phyloP scores from a whole-genome alignment of 2,888 invertebrate species.

The Drepanosiphum platanoidis region DNA sequence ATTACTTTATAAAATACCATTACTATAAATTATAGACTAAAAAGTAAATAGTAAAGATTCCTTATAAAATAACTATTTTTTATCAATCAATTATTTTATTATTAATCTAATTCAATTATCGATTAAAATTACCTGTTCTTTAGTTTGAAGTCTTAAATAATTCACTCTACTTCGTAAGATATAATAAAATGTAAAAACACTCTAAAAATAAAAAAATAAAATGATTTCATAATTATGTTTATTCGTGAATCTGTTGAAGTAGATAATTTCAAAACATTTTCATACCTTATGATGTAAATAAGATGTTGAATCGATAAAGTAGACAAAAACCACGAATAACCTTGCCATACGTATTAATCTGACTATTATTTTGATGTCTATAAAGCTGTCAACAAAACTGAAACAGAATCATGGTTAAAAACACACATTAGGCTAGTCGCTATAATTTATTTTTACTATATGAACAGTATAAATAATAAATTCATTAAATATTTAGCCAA shows the following conservation, averaged over 20 bases:
- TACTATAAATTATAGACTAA: too few species aligned
- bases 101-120: too few species aligned
- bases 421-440: background rate
- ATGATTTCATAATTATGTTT: background rate
- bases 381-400: slow-evolving; percentile 21
- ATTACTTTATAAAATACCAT: too few species aligned
- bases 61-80: too few species aligned
- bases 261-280: background rate
- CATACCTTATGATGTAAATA: slow-evolving; percentile 44
- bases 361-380: background rate
- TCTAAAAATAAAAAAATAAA: slow-evolving; percentile 31
- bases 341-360: slow-evolving; percentile 24
- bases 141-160: slow-evolving; percentile 33
- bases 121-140: slow-evolving; percentile 49
- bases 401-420: background rate
- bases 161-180: slow-evolving; percentile 44
- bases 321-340: slow-evolving; percentile 28
- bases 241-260: background rate
- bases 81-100: too few species aligned
- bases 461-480: background rate
- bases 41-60: too few species aligned
- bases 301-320: slow-evolving; percentile 26
- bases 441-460: background rate
- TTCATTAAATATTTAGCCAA: too few species aligned
- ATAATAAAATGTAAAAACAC: slow-evolving; percentile 36